Evolutionary conservation across 2,113 vertebrate species (phyloP).

Genomic region (Chunga burmeisteri): DNA sequence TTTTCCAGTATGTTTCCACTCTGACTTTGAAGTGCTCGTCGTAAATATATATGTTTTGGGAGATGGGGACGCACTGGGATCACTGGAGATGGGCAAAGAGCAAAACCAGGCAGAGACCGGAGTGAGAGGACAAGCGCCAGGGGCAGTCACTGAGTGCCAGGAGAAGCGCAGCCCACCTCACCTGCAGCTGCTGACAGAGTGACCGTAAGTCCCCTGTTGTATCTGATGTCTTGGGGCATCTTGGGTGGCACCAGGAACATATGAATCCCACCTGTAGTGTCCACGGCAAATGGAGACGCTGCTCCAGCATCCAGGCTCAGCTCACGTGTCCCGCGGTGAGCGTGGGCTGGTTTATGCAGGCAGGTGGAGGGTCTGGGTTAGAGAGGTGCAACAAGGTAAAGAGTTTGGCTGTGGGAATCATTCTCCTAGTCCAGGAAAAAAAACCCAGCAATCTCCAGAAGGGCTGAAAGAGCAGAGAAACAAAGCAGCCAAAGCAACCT

Average conservation of each 20-base stretch:
- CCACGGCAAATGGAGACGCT: not conserved
- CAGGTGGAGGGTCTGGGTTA: not conserved
- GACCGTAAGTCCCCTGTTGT: not conserved
- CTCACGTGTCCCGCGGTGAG: fast-evolving
- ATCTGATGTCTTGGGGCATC: not conserved
- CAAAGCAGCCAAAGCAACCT: not conserved
- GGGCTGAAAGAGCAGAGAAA: not conserved
- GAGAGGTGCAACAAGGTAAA: not conserved
- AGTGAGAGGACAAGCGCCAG: not conserved
- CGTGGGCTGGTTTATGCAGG: not conserved
- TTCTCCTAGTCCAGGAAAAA: not conserved
- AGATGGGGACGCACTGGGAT: fast-evolving
- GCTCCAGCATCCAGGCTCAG: not conserved
- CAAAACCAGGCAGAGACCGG: not conserved
- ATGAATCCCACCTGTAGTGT: not conserved
- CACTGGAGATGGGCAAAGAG: not conserved
- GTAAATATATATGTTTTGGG: not conserved
- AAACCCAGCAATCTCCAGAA: not conserved
- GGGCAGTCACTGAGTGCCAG: not conserved
- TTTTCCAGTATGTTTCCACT: not conserved
- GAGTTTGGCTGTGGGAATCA: not conserved
- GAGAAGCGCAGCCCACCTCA: not conserved
- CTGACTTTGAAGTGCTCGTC: not conserved
- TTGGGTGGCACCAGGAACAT: not conserved
- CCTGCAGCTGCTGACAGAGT: not conserved